phyloP scores from a whole-genome alignment of 2,888 invertebrate genomes.

The Thera britannica region DNA sequence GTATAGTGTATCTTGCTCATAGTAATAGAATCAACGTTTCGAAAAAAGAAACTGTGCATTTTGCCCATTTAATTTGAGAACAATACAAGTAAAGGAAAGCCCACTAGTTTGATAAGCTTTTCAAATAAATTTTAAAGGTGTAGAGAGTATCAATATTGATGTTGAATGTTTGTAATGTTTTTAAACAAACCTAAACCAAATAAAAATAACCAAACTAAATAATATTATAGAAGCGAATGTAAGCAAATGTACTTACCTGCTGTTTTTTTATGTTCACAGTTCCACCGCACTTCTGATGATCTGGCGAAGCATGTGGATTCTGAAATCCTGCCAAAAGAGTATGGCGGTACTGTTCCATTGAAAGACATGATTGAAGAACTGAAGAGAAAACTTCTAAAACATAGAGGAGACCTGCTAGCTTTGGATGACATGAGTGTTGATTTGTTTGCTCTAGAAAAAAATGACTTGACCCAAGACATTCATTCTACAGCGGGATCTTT shows the following conservation, averaged over 20 bases:
- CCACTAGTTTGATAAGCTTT: too few species aligned
- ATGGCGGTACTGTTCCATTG: conserved; percentile 93
- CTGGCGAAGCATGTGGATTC: conserved; percentile 89
- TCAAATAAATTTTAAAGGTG: too few species aligned
- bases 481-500: conserved; percentile 93
- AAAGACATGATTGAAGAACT: conserved; percentile 92
- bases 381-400: conserved; percentile 86
- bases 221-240: too few species aligned
- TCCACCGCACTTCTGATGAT: conserved; percentile 90
- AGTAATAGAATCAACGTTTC: too few species aligned
- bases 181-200: too few species aligned
- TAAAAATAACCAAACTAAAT: too few species aligned
- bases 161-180: too few species aligned
- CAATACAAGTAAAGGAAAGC: too few species aligned
- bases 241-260: neutral
- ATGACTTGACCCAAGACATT: conserved; percentile 87
- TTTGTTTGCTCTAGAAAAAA: conserved; percentile 85
- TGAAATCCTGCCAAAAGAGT: conserved; percentile 93
- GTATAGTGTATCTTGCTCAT: too few species aligned
- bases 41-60: too few species aligned
- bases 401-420: conserved; percentile 87
- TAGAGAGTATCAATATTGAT: too few species aligned
- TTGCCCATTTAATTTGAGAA: too few species aligned
- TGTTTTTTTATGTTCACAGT: conserved; percentile 69
- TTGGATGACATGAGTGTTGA: conserved; percentile 91